phyloP scores from a whole-genome alignment of 2,113 vertebrate genomes.

The Monarcha castaneiventris region DNA sequence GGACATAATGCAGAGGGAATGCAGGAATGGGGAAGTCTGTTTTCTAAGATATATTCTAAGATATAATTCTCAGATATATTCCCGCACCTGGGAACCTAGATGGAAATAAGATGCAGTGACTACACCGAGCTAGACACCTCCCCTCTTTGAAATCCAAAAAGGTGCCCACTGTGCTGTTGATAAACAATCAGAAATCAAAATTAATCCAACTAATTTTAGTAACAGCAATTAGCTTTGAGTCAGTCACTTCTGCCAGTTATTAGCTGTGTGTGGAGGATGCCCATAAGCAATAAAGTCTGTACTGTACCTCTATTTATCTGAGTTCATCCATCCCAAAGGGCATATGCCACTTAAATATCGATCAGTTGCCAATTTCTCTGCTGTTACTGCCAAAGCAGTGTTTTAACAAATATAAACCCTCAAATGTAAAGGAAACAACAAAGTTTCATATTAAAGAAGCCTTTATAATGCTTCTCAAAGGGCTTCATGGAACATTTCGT shows the following conservation, averaged over 20 bases:
- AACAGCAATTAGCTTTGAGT: not conserved
- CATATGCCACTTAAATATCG: not conserved
- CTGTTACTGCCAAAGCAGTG: not conserved
- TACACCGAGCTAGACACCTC: not conserved
- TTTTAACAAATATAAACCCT: not conserved
- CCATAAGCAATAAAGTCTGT: not conserved
- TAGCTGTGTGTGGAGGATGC: not conserved
- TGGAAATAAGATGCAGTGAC: not conserved
- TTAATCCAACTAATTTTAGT: not conserved
- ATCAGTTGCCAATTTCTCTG: not conserved
- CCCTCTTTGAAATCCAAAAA: not conserved
- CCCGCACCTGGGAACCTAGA: not conserved
- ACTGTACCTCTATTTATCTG: not conserved
- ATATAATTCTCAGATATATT: not conserved
- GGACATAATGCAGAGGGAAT: not conserved
- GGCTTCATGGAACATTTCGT: not conserved
- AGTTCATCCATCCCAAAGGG: not conserved
- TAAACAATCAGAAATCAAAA: not conserved
- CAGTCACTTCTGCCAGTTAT: not conserved
- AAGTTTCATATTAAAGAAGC: not conserved
- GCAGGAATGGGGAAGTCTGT: not conserved
- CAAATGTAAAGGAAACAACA: not conserved
- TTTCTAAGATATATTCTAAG: not conserved
- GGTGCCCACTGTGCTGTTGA: not conserved
- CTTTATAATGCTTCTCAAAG: not conserved